Evolutionary conservation across 2,888 invertebrate genomes (phyloP).

Genomic region (Drosophila engyochracea): DNA sequence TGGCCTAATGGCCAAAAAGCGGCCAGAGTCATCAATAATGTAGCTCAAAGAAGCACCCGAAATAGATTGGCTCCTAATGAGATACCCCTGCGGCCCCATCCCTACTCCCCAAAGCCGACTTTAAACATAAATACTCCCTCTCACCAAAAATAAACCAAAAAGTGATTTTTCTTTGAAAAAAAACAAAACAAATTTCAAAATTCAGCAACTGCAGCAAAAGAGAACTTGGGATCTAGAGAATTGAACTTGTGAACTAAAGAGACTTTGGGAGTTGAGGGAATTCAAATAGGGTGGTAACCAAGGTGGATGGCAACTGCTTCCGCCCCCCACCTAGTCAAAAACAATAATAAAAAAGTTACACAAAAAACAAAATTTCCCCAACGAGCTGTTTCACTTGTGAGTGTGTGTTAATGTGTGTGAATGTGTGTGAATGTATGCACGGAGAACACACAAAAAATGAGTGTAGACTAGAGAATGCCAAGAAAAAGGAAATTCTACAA

Average conservation of each 20-base stretch:
- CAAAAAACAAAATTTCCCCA: slow-evolving; percentile 75
- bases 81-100: slow-evolving; percentile 6
- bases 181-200: background rate
- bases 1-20: slow-evolving; percentile 34
- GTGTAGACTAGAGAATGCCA: background rate
- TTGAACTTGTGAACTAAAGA: background rate
- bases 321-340: slow-evolving; percentile 13
- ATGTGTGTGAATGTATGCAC: slow-evolving; percentile 16
- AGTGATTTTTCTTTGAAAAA: slow-evolving; percentile 8
- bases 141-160: slow-evolving; percentile 6
- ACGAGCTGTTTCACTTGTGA: slow-evolving; percentile 66
- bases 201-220: slow-evolving; percentile 16
- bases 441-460: slow-evolving; percentile 13
- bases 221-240: slow-evolving; percentile 1
- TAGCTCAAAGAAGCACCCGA: slow-evolving; percentile 16
- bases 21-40: slow-evolving; percentile 50
- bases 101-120: background rate
- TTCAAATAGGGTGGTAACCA: background rate
- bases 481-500: background rate
- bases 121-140: slow-evolving; percentile 12
- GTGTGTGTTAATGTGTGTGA: slow-evolving; percentile 14
- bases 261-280: slow-evolving; percentile 18
- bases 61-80: slow-evolving; percentile 62
- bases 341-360: slow-evolving; percentile 60
- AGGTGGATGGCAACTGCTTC: slow-evolving; percentile 22